These are phyloP conservation scores for Pectinophora gossypiella DNA, from an alignment of 1,140 invertebrate species.

Conservation along the genomic window DNA sequence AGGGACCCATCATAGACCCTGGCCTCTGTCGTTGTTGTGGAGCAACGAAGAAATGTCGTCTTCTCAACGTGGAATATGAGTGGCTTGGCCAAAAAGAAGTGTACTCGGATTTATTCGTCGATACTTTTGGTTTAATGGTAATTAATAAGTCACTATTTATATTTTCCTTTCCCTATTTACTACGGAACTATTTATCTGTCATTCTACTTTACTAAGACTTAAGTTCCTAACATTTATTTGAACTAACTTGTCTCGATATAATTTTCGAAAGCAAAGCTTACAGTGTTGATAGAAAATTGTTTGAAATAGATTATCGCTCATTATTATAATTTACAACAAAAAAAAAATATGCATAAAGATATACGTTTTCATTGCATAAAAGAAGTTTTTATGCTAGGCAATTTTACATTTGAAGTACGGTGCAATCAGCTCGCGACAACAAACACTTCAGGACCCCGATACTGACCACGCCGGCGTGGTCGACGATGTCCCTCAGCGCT, in stretches of 20 bases:
- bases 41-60: constrained; percentile 48
- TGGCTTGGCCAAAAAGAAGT: constrained; percentile 50
- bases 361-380: too few relatives aligned
- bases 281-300: too few relatives aligned
- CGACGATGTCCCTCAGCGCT: too few relatives aligned
- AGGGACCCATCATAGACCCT: constrained; percentile 49
- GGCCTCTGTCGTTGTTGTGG: constrained; percentile 56
- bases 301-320: too few relatives aligned
- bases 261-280: too few relatives aligned
- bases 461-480: too few relatives aligned
- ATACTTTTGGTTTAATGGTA: constrained; percentile 58
- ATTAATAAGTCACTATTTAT: constrained; percentile 11
- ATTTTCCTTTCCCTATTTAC: not conserved
- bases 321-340: too few relatives aligned
- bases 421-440: too few relatives aligned
- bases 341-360: too few relatives aligned
- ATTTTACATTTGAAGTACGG: too few relatives aligned
- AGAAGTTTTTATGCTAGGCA: too few relatives aligned
- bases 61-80: constrained; percentile 55
- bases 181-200: not conserved
- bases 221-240: not conserved
- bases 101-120: constrained; percentile 58
- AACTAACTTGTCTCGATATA: not conserved
- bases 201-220: not conserved
- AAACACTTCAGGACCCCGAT: too few relatives aligned